Conservation (phyloP, 1,140 invertebrate species). For the Himalopsyche phryganea region DNA sequence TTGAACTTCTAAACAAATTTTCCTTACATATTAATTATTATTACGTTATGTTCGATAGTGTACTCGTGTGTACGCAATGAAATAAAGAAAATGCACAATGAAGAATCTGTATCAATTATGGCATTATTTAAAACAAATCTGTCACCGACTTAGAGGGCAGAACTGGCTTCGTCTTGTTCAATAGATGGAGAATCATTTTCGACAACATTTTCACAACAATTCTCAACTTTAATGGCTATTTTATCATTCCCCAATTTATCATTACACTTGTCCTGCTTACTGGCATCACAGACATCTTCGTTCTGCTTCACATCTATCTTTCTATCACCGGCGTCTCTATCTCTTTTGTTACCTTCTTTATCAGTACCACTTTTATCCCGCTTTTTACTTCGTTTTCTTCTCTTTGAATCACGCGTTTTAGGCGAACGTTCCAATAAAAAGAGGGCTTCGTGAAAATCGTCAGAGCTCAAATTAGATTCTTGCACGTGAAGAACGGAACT, state of each 20-base stretch:
- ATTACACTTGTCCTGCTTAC: not conserved
- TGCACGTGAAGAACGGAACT: conserved; percentile 60
- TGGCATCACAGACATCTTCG: conserved; percentile 1
- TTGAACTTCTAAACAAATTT: too few relatives aligned
- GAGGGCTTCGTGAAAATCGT: conserved; percentile 60
- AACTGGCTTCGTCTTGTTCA: conserved; percentile 32
- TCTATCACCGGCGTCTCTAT: conserved; percentile 19
- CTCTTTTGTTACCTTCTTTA: conserved; percentile 38
- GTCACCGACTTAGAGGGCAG: conserved; percentile 19
- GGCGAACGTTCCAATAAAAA: conserved; percentile 56
- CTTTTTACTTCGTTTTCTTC: conserved; percentile 45
- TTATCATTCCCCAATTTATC: conserved; percentile 23
- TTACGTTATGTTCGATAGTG: too few relatives aligned
- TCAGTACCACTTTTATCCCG: conserved; percentile 38
- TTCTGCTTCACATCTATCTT: conserved; percentile 11
- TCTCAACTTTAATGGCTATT: conserved; percentile 9
- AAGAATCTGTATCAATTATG: too few relatives aligned
- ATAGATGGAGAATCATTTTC: conserved; percentile 28
- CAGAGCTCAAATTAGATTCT: conserved; percentile 58
- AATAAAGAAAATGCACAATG: too few relatives aligned
- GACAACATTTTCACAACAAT: conserved; percentile 13
- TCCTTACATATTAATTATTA: too few relatives aligned
- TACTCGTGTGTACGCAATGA: too few relatives aligned
- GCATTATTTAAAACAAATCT: too few relatives aligned
- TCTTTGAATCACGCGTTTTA: conserved; percentile 47